phyloP scores from a whole-genome alignment of 2,113 vertebrate species.

The Prietella phreatophila region DNA sequence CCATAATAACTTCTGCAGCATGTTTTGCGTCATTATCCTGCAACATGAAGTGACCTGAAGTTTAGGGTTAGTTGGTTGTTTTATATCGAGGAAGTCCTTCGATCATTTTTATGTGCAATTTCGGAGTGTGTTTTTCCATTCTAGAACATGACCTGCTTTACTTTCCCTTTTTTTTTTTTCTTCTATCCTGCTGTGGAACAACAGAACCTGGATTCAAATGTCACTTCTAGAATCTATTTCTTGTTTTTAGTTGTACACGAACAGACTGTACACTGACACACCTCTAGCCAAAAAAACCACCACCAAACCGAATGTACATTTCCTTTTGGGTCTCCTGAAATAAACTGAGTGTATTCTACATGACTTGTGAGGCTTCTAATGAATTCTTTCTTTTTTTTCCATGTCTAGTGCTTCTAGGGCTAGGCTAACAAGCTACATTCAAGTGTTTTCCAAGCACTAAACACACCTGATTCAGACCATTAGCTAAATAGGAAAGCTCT shows the following conservation, averaged over 20 bases:
- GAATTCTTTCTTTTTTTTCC: background rate
- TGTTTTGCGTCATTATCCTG: background rate
- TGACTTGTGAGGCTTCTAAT: background rate
- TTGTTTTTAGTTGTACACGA: background rate
- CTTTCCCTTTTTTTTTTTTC: background rate
- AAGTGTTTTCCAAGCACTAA: constrained; percentile 22
- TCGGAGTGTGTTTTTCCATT: background rate
- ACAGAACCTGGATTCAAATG: background rate
- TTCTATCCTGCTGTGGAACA: background rate
- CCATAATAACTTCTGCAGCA: background rate
- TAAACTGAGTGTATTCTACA: background rate
- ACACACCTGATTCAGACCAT: constrained; percentile 35
- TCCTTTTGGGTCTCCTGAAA: background rate
- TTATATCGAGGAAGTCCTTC: background rate
- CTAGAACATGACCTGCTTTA: background rate
- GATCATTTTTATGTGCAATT: background rate
- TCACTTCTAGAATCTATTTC: background rate
- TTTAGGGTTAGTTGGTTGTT: too few relatives aligned
- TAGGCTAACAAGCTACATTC: background rate
- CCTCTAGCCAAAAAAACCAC: background rate
- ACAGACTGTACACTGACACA: background rate
- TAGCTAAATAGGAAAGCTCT: constrained; percentile 15
- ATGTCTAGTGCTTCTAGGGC: background rate
- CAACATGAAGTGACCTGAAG: background rate
- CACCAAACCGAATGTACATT: background rate